Base-by-base conservation (phyloP, 2,888 invertebrate genomes). In the Dynastes maya region DNA sequence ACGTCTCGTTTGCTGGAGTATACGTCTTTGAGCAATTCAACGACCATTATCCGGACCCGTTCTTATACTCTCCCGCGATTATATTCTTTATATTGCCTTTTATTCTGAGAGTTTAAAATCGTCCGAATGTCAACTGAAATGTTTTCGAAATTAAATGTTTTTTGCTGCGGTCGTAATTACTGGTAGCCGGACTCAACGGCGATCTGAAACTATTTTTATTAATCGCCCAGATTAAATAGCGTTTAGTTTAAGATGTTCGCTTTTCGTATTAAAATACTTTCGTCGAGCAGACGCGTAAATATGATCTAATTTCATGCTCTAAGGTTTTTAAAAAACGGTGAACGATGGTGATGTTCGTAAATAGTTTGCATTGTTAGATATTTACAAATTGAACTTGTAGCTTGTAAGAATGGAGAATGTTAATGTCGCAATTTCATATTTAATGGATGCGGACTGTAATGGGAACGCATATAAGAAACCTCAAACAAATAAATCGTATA, bases 81-180 rank as follows among this genome's bases (percentile, higher is more conserved):
- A 77, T 77, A 79, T 80, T 80, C 78, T 81, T 80, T 80, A 78
- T 53, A 16, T 55, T 58, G 72, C 72, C 51, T 78, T 80, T 78
- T 76, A 80, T 82, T 80, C 80, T 67, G 78, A 79, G 80, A 79
- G 81, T 80, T 80, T 82, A 77, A 80, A 82, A 82, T 82, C 78
- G 79, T 81, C 78, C 79, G 81, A 81, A 82, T 81, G 80, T 81
- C 82, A 65, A 74, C 79, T 70, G 80, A 80, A 82, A 83, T 81
- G 80, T 80, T 82, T 80, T 79, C 77, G 80, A 79, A 83, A 83
- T 83, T 83, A 83, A 83, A 83, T 81, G 83, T 80, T 83, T 83
- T 82, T 83, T 83, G 77, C 78, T n/a, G 67, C 45, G 55, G 55
- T 40, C 32, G 78, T 81, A 82, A 82, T 82, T 83, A 80, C 82